Evolutionary conservation across 2,113 vertebrate species (phyloP).

Genomic region (Xiphorhynchus elegans): DNA sequence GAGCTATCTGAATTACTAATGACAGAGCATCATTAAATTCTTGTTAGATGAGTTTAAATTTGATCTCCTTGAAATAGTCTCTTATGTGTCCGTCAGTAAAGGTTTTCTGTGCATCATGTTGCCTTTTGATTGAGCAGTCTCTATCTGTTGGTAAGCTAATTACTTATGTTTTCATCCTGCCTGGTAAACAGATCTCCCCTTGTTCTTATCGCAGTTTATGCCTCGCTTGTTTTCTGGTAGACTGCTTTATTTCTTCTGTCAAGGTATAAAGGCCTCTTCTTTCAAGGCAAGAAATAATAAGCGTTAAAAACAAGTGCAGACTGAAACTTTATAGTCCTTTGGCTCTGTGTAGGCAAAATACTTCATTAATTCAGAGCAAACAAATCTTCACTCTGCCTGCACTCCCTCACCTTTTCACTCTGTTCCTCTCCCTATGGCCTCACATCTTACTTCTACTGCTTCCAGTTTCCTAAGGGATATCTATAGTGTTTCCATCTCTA

Average conservation of each 20-base stretch:
- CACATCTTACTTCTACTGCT: neutral
- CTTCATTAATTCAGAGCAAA: neutral
- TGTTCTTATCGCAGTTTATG: neutral
- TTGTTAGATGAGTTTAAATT: constrained; percentile 6
- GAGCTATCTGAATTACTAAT: neutral
- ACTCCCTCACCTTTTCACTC: neutral
- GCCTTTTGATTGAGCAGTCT: neutral
- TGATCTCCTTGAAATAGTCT: neutral
- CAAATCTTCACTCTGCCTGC: neutral
- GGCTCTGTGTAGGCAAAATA: neutral
- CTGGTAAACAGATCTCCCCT: constrained; percentile 30
- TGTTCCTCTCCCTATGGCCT: neutral
- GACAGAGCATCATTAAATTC: neutral
- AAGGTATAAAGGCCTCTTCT: neutral
- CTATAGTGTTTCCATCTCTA: neutral
- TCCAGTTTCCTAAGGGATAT: neutral
- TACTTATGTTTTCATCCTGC: constrained; percentile 9
- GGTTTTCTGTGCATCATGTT: neutral
- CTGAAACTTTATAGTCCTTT: neutral
- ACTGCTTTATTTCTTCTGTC: constrained; percentile 23
- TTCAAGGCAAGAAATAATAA: constrained; percentile 21
- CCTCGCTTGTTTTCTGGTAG: neutral
- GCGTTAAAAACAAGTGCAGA: neutral
- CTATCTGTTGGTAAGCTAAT: constrained; percentile 18
- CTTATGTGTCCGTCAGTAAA: neutral